Base-by-base conservation (phyloP, 1,140 invertebrate genomes). In the Coptotermes formosanus region DNA sequence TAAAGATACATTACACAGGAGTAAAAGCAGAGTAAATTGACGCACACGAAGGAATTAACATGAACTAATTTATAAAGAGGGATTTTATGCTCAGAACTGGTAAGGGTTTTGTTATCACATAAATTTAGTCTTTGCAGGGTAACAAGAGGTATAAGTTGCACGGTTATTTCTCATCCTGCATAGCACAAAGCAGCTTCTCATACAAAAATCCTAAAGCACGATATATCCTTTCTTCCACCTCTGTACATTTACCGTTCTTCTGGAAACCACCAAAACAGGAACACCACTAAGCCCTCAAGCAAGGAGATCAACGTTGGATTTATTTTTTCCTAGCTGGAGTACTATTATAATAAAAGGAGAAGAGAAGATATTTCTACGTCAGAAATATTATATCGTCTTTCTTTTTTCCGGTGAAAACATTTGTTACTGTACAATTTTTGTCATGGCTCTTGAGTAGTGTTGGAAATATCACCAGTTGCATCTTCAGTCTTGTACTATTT, bases 161-260 rank as follows among this genome's bases (percentile, higher is more conserved):
- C 19, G 55, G 59, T 64, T 16, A 64, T 64, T 64, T 64, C 59
- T 64, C 59, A 64, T n/a, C 14, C 59, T 64, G 59, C 59, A n/a
- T 64, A 19, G 59, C 59, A n/a, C 2, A 64, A 64, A n/a, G 25
- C n/a, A 75, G 16, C 64, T 14, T 12, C 14, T 75, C 64, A 30
- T 75, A 75, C 64, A 75, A 75, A 75, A 75, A 75, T 75, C 64
- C 64, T 30, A 16, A 75, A 30, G n/a, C 64, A 75, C 64, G 30
- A 75, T 30, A 30, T 16, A 75, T 75, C 64, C 64, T 75, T 30
- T 25, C 64, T 75, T 75, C n/a, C 16, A 75, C n/a, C n/a, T 75
- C 14, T n/a, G 64, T 12, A 30, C 64, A 75, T 75, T 16, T n/a
- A 75, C n/a, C 64, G 25, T 75, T 75, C 64, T 30, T 75, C 6